Base-by-base conservation (phyloP, 1,140 invertebrate species). In the Oedothorax gibbosus region DNA sequence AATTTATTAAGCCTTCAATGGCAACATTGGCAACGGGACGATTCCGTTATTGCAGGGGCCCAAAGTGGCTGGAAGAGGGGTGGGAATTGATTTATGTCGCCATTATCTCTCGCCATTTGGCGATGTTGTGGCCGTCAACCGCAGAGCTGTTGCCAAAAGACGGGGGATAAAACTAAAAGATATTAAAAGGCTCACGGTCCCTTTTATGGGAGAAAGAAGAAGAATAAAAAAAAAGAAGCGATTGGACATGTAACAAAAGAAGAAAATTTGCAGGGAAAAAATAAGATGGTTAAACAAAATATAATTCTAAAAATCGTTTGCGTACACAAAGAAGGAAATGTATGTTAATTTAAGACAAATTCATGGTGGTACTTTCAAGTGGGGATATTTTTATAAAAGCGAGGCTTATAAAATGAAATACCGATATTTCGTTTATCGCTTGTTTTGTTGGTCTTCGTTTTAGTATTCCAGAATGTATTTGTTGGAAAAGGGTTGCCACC, bases 1-100 rank as follows among this genome's bases (percentile, higher is more conserved):
- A 79, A 79, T 79, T 79, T 79, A 79, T 79, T 79, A 79, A 79
- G 76, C 76, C 76, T 79, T 79, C 76, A 79, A 79, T 79, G 64
- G 49, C 54, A 62, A 66, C 76, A 49, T 79, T 68, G 35, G 60
- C 49, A 18, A 35, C 65, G 56, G 76, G 76, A 65, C 76, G 64
- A 79, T 79, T 79, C 64, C 75, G 56, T 62, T 64, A 64, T 64
- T 79, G 35, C 62, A 21, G 9, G 21, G 10, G 18, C 21, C 56
- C 21, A 50, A 62, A 66, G 76, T 18, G 10, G 10, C 35, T 35
- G 18, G 35, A 68, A 65, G 51, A n/a, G 76, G 18, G 60, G 57
- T 53, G 49, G 49, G 51, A 35, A 64, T 79, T 79, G 76, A 79
- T 79, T 79, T 79, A 79, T 79, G 76, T 50, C 76, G 76, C 76